phyloP scores from a whole-genome alignment of 2,113 vertebrate species.

The Cairina moschata region DNA sequence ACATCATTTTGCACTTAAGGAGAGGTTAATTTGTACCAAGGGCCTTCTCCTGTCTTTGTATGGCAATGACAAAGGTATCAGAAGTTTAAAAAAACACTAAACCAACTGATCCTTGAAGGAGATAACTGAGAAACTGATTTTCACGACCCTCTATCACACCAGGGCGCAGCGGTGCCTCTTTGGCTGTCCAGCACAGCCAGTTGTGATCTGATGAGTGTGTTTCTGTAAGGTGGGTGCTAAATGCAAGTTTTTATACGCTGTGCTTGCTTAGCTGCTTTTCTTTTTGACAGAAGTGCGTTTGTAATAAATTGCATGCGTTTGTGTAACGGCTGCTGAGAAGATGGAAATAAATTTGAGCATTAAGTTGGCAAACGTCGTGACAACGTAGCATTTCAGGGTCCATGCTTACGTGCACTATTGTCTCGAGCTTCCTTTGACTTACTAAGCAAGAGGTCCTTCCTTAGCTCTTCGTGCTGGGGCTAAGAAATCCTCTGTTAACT shows the following conservation, averaged over 20 bases:
- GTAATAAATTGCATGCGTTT: not conserved
- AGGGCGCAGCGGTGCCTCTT: not conserved
- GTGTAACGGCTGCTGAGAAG: not conserved
- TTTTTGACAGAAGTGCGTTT: not conserved
- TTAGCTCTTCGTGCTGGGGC: not conserved
- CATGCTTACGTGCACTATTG: rapidly evolving
- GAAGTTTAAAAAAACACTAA: not conserved
- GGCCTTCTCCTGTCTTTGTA: not conserved
- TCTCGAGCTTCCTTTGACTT: not conserved
- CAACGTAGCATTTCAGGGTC: not conserved
- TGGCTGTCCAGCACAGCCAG: not conserved
- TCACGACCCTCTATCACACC: not conserved
- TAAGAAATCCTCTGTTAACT: not conserved
- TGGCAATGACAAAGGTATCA: not conserved
- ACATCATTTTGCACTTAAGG: too few relatives aligned
- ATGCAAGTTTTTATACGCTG: not conserved
- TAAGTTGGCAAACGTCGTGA: rapidly evolving
- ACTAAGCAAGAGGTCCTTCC: not conserved
- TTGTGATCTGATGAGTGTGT: not conserved
- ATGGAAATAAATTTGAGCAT: not conserved
- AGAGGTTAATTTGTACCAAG: too few relatives aligned
- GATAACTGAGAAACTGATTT: not conserved
- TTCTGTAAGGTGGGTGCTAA: not conserved
- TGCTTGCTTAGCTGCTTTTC: not conserved
- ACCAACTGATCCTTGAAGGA: not conserved